Evolutionary conservation across 2,113 vertebrate genomes (phyloP), one percentile per base, ranked within the genome.

Genomic region (Zosterops borbonicus): DNA sequence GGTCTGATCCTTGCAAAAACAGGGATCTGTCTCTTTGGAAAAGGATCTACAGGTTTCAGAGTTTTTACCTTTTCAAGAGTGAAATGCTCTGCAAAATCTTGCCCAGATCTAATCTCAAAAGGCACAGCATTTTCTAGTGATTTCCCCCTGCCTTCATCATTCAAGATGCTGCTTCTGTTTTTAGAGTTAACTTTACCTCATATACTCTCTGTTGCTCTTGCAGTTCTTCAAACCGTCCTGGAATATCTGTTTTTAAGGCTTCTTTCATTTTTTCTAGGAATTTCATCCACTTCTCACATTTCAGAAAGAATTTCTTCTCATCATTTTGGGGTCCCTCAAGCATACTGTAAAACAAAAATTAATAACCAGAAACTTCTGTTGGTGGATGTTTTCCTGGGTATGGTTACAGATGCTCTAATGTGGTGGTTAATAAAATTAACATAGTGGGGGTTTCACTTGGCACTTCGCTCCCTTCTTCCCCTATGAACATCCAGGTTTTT

Each of bases 191-290:
- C 37, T 55, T 90, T 97, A 99, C 99, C 98, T 99, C 98, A 86
- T 98, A 99, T 4, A 98, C 96, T 83, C 97, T 97, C 87, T 99
- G 99, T 83, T 99, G 99, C 65, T 98, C 97, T 60, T 98, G 96
- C 47, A 99, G 98, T 23, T 97, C 97, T 16, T 90, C 73, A 83
- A 98, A 98, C 2, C 24, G 97, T 11, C 97, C 97, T 3, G 98
- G 96, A 24, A 98, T 86, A 21, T 98, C 97, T 58, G 95, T 96
- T 14, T 97, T 97, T 77, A 99, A 96, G 5, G 58, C 77, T 70
- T 99, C 98, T 95, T 98, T 98, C 97, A 98, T 98, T 96, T 97
- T 98, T 97, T 99, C 98, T 69, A 99, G 97, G 95, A 99, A 98
- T 6, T 83, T 96, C 94, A 98, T 98, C 99, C 99, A 99, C 80